phyloP scores from a whole-genome alignment of 2,113 vertebrate genomes.

The Semnopithecus entellus region DNA sequence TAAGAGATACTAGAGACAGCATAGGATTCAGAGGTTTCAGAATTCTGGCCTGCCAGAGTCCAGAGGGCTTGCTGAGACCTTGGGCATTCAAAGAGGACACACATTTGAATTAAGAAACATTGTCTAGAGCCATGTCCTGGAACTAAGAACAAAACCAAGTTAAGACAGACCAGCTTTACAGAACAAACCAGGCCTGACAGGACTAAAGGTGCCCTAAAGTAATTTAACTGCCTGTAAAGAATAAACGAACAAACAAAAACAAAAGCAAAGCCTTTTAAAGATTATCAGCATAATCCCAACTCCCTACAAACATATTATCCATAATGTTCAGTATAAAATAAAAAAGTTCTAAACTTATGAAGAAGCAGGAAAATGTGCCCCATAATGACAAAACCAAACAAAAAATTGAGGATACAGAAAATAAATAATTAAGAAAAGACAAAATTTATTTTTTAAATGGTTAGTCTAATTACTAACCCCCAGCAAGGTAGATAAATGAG shows the following conservation, averaged over 20 bases:
- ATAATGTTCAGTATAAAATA: not conserved
- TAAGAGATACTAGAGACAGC: no score
- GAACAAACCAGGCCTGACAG: not conserved
- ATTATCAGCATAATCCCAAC: not conserved
- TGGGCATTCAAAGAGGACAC: rapidly evolving
- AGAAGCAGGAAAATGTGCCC: not conserved
- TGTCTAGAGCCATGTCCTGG: not conserved
- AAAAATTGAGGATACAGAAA: not conserved
- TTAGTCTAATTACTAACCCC: not conserved
- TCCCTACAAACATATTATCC: not conserved
- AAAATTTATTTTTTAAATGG: not conserved
- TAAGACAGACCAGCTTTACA: not conserved
- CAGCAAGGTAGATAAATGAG: not conserved
- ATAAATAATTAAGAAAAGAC: not conserved
- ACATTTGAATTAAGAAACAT: not conserved
- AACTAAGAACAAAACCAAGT: not conserved
- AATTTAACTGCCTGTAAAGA: not conserved
- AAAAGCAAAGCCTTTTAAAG: not conserved
- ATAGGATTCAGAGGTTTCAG: not conserved
- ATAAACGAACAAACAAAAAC: not conserved
- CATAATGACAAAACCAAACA: not conserved
- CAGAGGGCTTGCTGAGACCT: not conserved
- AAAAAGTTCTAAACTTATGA: not conserved
- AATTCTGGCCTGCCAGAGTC: not conserved
- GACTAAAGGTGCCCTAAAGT: not conserved